A percentile compares a stretch with the other conserved stretches of the same genome.
phyloP scores from a whole-genome alignment of 2,113 vertebrate genomes.

The Anguilla japonica region DNA sequence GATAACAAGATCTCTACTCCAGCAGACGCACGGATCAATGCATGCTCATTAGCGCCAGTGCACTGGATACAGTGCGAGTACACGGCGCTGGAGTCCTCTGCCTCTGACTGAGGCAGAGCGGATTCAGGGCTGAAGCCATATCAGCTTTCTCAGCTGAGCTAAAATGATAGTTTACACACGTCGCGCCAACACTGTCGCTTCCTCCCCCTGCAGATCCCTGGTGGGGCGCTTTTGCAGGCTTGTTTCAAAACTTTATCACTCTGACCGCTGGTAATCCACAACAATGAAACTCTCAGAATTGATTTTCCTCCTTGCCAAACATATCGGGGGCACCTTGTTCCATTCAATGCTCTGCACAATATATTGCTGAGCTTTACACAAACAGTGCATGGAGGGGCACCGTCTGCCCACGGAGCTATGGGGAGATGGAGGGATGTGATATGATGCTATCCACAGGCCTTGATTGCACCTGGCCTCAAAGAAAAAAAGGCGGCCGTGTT shows the following conservation, averaged over 20 bases:
- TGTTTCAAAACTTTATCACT: slow-evolving; percentile 7
- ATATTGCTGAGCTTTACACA: slow-evolving; percentile 1
- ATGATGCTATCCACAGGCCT: background rate
- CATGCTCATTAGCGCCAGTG: background rate
- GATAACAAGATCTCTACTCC: background rate
- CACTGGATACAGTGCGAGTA: background rate
- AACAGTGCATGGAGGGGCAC: background rate
- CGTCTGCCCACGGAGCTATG: background rate
- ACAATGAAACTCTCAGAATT: background rate
- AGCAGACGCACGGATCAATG: background rate
- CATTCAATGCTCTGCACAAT: background rate
- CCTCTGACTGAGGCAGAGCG: background rate
- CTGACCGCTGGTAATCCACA: background rate
- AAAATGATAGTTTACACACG: background rate
- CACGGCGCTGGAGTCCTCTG: background rate
- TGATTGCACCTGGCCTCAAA: background rate
- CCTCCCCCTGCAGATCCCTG: background rate
- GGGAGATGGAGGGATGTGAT: background rate
- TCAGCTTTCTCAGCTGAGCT: background rate
- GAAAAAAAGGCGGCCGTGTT: background rate
- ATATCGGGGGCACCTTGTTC: background rate
- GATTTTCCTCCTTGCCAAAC: slow-evolving; percentile 2
- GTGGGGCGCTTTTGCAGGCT: background rate
- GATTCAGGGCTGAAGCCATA: background rate
- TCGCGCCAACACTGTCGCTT: too few species aligned